These are phyloP conservation scores for Trachelus stipa DNA, from an alignment of 2,888 invertebrate species.

Conservation along the genomic window DNA sequence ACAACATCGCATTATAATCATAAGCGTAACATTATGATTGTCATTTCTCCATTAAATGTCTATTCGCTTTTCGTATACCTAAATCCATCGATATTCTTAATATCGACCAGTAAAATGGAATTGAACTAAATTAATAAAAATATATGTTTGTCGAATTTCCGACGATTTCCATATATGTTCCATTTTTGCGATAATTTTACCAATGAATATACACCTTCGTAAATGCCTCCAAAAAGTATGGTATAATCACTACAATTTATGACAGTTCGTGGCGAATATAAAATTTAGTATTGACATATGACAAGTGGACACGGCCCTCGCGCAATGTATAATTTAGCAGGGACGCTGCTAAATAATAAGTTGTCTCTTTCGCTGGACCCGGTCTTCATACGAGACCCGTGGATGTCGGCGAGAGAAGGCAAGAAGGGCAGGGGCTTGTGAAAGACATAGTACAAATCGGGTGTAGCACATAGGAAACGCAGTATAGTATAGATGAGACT, in stretches of 20 bases:
- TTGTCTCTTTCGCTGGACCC: conserved; percentile 32
- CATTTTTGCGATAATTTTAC: not conserved
- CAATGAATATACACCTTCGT: too few species aligned
- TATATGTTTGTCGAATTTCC: not conserved
- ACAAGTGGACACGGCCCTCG: not conserved
- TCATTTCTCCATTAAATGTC: not conserved
- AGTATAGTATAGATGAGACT: not conserved
- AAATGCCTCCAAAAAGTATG: not conserved
- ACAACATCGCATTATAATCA: not conserved
- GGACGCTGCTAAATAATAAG: conserved; percentile 44
- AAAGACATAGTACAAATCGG: not conserved
- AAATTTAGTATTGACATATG: not conserved
- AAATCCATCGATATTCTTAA: not conserved
- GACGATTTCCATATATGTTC: not conserved
- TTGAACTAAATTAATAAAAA: not conserved
- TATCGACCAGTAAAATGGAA: not conserved
- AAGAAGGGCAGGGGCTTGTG: not conserved
- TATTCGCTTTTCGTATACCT: not conserved
- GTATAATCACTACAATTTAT: not conserved
- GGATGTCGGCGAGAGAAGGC: not conserved
- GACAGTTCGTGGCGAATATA: not conserved
- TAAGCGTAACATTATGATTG: not conserved
- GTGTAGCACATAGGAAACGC: not conserved
- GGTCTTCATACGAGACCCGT: conserved; percentile 11
- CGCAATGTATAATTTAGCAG: conserved; percentile 32